Percentiles rank a stretch among this genome's conserved stretches.
These are phyloP conservation scores for Thymelicus lineola DNA, from an alignment of 2,888 invertebrate species.

Conservation along the genomic window DNA sequence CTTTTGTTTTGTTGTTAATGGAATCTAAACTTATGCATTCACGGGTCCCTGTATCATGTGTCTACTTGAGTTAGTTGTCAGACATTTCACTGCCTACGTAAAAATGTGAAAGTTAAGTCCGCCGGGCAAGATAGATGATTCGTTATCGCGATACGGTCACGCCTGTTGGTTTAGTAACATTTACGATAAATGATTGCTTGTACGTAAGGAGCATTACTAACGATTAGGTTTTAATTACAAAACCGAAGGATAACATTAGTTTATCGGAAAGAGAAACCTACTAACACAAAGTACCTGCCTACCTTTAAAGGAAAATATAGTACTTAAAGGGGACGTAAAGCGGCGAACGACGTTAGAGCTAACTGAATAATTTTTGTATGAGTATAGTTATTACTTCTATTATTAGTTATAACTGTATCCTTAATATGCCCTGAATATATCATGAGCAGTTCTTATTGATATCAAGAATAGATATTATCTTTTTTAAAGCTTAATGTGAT, in stretches of 20 bases:
- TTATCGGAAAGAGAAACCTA: slow-evolving; percentile 22
- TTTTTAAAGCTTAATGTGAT: no score
- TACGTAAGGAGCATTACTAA: slow-evolving; percentile 16
- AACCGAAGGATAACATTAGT: slow-evolving; percentile 27
- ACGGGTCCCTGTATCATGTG: not conserved
- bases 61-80: slow-evolving; percentile 14
- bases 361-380: no score
- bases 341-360: no score
- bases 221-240: slow-evolving; percentile 20
- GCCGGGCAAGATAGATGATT: slow-evolving; percentile 43
- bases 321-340: no score
- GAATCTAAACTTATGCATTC: not conserved
- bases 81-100: slow-evolving; percentile 39
- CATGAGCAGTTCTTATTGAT: no score
- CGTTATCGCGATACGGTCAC: slow-evolving; percentile 57
- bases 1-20: slow-evolving; percentile 5
- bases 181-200: slow-evolving; percentile 47
- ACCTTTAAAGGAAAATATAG: no score
- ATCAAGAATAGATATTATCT: no score
- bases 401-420: no score
- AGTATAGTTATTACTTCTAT: no score
- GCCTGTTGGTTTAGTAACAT: slow-evolving; percentile 52
- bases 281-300: not conserved
- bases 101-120: slow-evolving; percentile 47
- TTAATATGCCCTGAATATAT: no score